phyloP scores from a whole-genome alignment of 2,797 vertebrate species.

The Rhinichthys osculus region DNA sequence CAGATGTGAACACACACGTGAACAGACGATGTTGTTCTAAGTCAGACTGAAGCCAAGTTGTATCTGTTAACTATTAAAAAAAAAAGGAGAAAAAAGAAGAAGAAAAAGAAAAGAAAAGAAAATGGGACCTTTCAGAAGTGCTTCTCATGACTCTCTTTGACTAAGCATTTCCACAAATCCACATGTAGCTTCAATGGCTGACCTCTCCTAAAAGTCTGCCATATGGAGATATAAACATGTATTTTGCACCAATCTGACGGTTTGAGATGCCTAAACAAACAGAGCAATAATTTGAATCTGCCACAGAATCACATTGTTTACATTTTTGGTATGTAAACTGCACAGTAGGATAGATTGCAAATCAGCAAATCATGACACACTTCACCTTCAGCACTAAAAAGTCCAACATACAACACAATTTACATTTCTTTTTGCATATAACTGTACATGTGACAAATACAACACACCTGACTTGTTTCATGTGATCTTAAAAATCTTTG shows the following conservation, averaged over 20 bases:
- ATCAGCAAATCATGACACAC: not conserved
- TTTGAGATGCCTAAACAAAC: not conserved
- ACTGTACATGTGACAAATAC: not conserved
- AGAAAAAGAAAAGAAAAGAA: not conserved
- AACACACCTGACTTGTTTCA: not conserved
- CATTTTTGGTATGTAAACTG: not conserved
- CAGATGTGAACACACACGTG: slow-evolving; percentile 10
- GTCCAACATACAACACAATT: not conserved
- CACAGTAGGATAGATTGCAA: no score
- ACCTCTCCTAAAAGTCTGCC: slow-evolving; percentile 1
- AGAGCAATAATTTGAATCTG: not conserved
- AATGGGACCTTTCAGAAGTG: not conserved
- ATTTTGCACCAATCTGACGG: not conserved
- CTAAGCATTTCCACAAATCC: slow-evolving; percentile 5
- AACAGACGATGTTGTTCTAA: not conserved
- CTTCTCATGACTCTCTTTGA: not conserved
- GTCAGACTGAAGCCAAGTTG: not conserved
- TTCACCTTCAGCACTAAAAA: no score
- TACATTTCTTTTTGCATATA: not conserved
- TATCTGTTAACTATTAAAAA: not conserved
- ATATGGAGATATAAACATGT: not conserved
- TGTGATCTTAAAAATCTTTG: not conserved
- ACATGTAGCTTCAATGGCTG: not conserved
- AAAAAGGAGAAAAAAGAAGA: fast-evolving
- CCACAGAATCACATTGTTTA: not conserved